A percentile compares a stretch with the other conserved stretches of the same genome.
These are phyloP conservation scores for Varecia variegata DNA, from an alignment of 2,797 vertebrate species.

Conservation along the genomic window DNA sequence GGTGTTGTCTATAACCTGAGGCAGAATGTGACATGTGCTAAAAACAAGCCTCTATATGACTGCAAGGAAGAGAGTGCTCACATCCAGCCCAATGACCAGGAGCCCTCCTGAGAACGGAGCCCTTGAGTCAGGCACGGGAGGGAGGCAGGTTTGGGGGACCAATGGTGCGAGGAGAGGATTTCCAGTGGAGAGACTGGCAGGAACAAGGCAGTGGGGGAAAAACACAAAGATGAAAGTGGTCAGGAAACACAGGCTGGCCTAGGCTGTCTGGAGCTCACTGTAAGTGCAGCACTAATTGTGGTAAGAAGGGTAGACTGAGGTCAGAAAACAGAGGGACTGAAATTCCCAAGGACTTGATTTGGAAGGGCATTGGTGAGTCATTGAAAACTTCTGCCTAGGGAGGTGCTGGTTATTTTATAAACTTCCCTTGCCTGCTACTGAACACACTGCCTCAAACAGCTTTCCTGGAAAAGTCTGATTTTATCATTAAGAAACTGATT, in stretches of 20 bases:
- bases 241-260: not conserved
- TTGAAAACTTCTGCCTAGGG: not conserved
- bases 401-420: not conserved
- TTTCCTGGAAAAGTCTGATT: slow-evolving; percentile 57
- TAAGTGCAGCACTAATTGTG: not conserved
- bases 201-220: not conserved
- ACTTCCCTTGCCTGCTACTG: not conserved
- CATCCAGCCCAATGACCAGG: not conserved
- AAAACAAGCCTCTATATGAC: not conserved
- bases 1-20: not conserved
- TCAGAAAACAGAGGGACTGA: not conserved
- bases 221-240: not conserved
- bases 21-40: not conserved
- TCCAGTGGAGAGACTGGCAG: rapidly evolving
- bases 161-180: not conserved
- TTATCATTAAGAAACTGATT: slow-evolving; percentile 52
- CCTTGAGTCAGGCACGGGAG: not conserved
- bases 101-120: not conserved
- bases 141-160: too few relatives aligned
- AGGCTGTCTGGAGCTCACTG: not conserved
- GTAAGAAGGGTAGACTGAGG: not conserved
- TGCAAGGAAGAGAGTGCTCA: rapidly evolving
- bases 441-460: not conserved
- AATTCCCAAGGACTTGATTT: not conserved
- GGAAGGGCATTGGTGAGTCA: not conserved